Conservation (phyloP, 2,113 vertebrate species). For the Herpailurus yagouaroundi region DNA sequence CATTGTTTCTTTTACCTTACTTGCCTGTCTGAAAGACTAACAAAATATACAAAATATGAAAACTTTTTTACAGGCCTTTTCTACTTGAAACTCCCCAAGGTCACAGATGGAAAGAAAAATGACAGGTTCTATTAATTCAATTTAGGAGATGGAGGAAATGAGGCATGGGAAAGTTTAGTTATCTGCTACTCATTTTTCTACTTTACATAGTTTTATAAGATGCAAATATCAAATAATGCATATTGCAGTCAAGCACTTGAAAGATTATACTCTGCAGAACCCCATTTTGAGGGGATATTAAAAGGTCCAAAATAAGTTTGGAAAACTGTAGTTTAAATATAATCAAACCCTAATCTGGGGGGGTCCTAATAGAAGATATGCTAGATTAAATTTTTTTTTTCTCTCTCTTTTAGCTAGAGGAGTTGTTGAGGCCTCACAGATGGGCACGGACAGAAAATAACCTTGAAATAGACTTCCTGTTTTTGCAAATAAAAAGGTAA, state of each 20-base stretch:
- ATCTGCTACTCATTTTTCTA: constrained; percentile 63
- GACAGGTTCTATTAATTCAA: constrained; percentile 70
- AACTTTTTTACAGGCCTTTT: constrained; percentile 42
- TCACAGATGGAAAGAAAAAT: constrained; percentile 63
- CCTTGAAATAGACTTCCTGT: constrained; percentile 65
- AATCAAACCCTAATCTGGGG: constrained; percentile 63
- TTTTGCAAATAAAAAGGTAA: constrained; percentile 62
- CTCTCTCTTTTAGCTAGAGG: constrained; percentile 35
- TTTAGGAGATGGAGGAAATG: constrained; percentile 69
- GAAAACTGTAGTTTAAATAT: constrained; percentile 56
- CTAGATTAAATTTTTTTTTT: constrained; percentile 43
- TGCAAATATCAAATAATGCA: constrained; percentile 71
- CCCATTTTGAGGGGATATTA: constrained; percentile 48
- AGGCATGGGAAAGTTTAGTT: constrained; percentile 61
- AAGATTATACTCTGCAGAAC: constrained; percentile 41
- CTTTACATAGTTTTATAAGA: constrained; percentile 73
- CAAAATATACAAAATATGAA: constrained; percentile 15
- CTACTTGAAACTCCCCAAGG: constrained; percentile 58
- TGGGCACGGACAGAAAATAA: constrained; percentile 67
- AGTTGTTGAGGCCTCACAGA: constrained; percentile 64
- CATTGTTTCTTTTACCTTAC: neutral
- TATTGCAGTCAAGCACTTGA: constrained; percentile 61
- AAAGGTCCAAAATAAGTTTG: constrained; percentile 58
- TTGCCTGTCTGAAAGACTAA: constrained; percentile 17
- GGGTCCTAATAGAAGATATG: constrained; percentile 48